A percentile compares a stretch with the other conserved stretches of the same genome.
These are phyloP conservation scores for Micoletzkya japonica DNA, from an alignment of 2,888 invertebrate species.

Conservation along the genomic window DNA sequence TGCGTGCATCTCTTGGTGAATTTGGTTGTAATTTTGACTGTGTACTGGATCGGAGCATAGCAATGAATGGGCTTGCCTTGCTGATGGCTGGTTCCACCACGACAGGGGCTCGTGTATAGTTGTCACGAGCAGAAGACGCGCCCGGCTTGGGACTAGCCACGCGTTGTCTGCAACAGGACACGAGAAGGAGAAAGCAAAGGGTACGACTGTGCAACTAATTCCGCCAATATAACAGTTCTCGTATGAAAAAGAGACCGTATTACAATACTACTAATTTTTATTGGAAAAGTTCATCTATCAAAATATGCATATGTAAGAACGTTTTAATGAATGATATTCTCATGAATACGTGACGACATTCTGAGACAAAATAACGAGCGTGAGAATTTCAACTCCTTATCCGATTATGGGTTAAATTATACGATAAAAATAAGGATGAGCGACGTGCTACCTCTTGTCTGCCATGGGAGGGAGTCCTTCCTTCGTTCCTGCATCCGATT, in stretches of 20 bases:
- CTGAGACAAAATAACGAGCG: too few relatives aligned
- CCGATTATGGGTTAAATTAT: background rate
- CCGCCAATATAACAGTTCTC: too few relatives aligned
- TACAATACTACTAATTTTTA: too few relatives aligned
- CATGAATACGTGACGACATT: too few relatives aligned
- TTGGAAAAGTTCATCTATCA: too few relatives aligned
- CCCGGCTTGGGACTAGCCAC: conserved; percentile 23
- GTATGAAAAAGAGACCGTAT: too few relatives aligned
- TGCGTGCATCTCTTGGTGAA: too few relatives aligned
- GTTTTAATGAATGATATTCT: too few relatives aligned
- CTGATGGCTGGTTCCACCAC: conserved; percentile 57
- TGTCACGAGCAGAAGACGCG: conserved; percentile 33
- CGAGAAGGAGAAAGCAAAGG: background rate
- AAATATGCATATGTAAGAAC: too few relatives aligned
- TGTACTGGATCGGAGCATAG: background rate
- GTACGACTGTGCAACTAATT: too few relatives aligned
- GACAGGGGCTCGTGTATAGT: conserved; percentile 55
- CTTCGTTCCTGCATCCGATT: conserved; percentile 43
- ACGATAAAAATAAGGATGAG: too few relatives aligned
- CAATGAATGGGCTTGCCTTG: conserved; percentile 52
- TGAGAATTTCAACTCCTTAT: background rate
- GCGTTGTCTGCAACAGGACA: background rate
- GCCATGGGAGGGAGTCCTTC: conserved; percentile 30
- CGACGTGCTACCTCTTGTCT: conserved; percentile 20
- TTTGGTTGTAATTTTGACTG: too few relatives aligned